These are phyloP conservation scores for Eristalis pertinax DNA, from an alignment of 2,888 invertebrate genomes.

Conservation along the genomic window DNA sequence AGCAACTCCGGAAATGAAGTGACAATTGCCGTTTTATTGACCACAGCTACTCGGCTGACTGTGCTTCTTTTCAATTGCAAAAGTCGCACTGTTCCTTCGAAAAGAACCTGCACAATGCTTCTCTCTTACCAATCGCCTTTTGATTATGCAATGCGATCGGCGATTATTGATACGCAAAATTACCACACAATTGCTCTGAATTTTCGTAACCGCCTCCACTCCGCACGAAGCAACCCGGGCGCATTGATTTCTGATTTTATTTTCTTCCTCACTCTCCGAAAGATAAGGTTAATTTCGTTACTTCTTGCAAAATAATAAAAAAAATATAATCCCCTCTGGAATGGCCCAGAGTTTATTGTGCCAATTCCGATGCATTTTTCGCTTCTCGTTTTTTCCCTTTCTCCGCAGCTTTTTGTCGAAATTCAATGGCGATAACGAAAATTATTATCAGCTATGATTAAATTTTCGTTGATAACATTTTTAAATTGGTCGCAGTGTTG, in stretches of 20 bases:
- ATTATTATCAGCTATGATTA: conserved; percentile 7
- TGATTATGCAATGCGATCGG: background rate
- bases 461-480: conserved; percentile 26
- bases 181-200: background rate
- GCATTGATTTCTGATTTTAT: background rate
- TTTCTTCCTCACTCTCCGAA: background rate
- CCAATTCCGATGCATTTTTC: conserved; percentile 30
- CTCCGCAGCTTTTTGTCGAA: background rate
- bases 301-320: background rate
- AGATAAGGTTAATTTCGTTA: background rate
- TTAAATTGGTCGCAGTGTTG: conserved; percentile 22
- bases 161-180: background rate
- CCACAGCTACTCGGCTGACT: no score
- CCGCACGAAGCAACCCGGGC: background rate
- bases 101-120: no score
- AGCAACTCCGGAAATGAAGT: no score
- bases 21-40: no score
- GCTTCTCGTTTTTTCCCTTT: background rate
- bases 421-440: conserved; percentile 5
- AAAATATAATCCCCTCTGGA: conserved; percentile 21
- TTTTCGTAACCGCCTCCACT: background rate
- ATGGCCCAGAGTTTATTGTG: conserved; percentile 44
- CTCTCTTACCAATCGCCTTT: background rate
- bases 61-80: no score
- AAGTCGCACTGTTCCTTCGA: no score